Evolutionary conservation across 2,797 vertebrate genomes (phyloP).

Genomic region (Pseudochirops cupreus): DNA sequence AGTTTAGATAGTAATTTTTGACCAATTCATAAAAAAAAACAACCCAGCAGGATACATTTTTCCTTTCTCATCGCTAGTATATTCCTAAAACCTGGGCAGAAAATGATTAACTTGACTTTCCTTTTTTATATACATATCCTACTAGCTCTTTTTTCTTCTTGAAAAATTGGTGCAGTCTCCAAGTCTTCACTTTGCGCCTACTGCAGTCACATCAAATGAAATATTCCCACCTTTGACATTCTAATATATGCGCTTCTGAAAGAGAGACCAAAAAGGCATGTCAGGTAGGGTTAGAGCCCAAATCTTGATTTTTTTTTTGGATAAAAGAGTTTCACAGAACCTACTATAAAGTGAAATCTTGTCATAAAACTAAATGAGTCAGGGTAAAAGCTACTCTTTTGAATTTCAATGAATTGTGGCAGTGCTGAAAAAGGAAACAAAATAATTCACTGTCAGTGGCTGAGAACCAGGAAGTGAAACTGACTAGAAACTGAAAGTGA

Average conservation of each 20-base stretch:
- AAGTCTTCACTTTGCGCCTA: not conserved
- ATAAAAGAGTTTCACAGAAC: not conserved
- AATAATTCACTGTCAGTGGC: not conserved
- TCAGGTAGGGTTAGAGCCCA: not conserved
- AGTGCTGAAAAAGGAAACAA: conserved; percentile 26
- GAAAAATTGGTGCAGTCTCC: not conserved
- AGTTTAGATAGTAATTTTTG: conserved; percentile 4
- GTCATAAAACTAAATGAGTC: conserved; percentile 23
- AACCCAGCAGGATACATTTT: conserved; percentile 5
- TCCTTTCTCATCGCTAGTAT: not conserved
- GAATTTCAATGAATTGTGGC: conserved; percentile 3
- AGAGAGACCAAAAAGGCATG: conserved; percentile 11
- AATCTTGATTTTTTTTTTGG: not conserved
- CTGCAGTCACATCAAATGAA: not conserved
- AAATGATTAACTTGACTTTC: conserved; percentile 25
- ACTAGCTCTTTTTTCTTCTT: conserved; percentile 29
- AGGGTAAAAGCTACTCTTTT: conserved; percentile 13
- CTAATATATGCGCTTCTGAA: conserved; percentile 40
- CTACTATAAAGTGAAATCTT: conserved; percentile 18
- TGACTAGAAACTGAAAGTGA: not conserved
- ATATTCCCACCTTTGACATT: not conserved
- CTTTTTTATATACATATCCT: not conserved
- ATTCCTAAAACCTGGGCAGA: conserved; percentile 12
- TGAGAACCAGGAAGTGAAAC: conserved; percentile 12
- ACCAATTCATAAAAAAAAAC: not conserved